Percentiles rank a stretch among this genome's conserved stretches.
Conservation (phyloP, 2,113 vertebrate genomes). For the Benitochromis conjunctus region DNA sequence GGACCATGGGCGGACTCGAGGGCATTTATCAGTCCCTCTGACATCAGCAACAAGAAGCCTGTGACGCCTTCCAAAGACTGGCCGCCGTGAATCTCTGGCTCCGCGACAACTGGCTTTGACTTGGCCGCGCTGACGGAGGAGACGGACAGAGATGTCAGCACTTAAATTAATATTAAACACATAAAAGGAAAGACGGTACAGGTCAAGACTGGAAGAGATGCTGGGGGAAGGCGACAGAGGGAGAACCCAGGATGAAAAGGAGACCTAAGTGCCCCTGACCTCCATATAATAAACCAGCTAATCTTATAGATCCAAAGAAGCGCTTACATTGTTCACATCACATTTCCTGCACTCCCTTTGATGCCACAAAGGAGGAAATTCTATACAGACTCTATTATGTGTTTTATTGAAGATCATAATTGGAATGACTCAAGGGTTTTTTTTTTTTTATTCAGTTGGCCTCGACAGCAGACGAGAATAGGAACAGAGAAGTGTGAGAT, state of each 20-base stretch:
- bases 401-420: slow-evolving; percentile 4
- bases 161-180: neutral
- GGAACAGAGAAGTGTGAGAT: slow-evolving; percentile 25
- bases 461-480: neutral
- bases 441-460: neutral
- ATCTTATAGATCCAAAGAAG: neutral
- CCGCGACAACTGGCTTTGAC: slow-evolving; percentile 86
- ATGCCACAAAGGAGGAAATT: neutral
- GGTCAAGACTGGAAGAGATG: neutral
- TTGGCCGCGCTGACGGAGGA: slow-evolving; percentile 79
- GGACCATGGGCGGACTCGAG: slow-evolving; percentile 93
- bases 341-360: slow-evolving; percentile 8
- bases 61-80: slow-evolving; percentile 85
- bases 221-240: neutral
- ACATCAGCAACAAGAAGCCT: slow-evolving; percentile 94
- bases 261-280: neutral
- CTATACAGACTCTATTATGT: neutral
- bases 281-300: neutral
- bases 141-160: neutral
- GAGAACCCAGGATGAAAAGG: neutral
- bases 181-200: neutral
- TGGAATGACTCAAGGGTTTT: neutral
- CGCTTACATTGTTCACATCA: neutral
- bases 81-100: slow-evolving; percentile 90
- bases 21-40: slow-evolving; percentile 92